Evolutionary conservation across 2,888 invertebrate genomes (phyloP), one percentile per base, ranked within the genome.

Genomic region (Mechanitis messenoides): DNA sequence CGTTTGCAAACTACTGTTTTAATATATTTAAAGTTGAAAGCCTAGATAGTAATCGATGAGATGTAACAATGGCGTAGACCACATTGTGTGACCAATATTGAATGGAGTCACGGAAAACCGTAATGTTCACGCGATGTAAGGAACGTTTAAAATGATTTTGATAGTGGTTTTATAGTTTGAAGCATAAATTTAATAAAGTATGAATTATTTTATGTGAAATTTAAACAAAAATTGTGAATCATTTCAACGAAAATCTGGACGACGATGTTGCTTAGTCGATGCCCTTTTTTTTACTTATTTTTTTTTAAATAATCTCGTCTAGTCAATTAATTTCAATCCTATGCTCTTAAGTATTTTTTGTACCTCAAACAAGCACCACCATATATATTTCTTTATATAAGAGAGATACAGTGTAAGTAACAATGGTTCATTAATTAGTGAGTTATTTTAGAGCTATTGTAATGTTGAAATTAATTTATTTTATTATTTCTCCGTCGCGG

Each of bases 81-180:
- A 61, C 59, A 64, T 66, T 63, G 64, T 61, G 55, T 66, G 64
- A 59, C 58, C 56, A 45, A 62, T 63, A 68, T 67, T 66, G 64
- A 65, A 60, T 66, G 56, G 63, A 63, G 66, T 68, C 69, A 65
- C 66, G 68, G 61, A 63, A 68, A 67, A 62, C 60, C 45, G 61
- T 63, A 69, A 66, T 69, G 71, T 74, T 72, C 68, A 71, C 69
- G 64, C 69, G 67, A 70, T 68, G 66, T 65, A 67, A 70, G 66
- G 68, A 74, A 72, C 74, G 74, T 73, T 74, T 73, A 69, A 71
- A 74, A 71, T 70, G 69, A 69, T 72, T 70, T 70, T 68, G 66
- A 61, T 62, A 62, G 61, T 50, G 50, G 5, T 50, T 50, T 50
- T 50, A 50, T 31, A 11, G 11, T 42, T 42, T 3, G 31, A 3